These are phyloP conservation scores for Flabesymbios commensalis DNA, from an alignment of 2,888 invertebrate species.

Conservation along the genomic window DNA sequence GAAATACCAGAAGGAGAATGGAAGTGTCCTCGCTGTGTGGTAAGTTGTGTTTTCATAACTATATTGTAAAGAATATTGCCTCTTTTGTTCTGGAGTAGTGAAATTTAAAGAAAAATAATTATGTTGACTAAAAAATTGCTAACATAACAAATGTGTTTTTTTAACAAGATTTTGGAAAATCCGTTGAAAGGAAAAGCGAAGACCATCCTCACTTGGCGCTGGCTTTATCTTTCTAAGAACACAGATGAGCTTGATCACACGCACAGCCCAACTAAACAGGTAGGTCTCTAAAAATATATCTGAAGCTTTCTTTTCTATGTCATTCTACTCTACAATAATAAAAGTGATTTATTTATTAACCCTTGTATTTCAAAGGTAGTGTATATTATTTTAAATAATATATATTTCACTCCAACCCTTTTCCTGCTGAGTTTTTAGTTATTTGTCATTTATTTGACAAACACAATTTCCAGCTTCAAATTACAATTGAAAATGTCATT, in stretches of 20 bases:
- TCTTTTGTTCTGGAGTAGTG: not conserved
- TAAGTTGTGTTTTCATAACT: too few relatives aligned
- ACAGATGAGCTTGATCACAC: constrained; percentile 38
- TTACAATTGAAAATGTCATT: too few relatives aligned
- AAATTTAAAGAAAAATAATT: not conserved
- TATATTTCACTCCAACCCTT: too few relatives aligned
- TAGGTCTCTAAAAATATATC: not conserved
- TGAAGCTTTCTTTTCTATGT: too few relatives aligned
- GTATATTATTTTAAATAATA: too few relatives aligned
- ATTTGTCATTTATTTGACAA: too few relatives aligned
- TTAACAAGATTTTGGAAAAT: constrained; percentile 18
- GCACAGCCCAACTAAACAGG: constrained; percentile 34
- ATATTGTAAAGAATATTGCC: not conserved
- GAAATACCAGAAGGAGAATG: constrained; percentile 40
- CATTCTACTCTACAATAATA: too few relatives aligned
- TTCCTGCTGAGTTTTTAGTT: too few relatives aligned
- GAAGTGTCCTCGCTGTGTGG: constrained; percentile 40
- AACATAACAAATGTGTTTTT: not conserved
- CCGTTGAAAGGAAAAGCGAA: constrained; percentile 33
- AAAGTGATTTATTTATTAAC: too few relatives aligned
- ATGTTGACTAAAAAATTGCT: not conserved
- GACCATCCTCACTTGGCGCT: constrained; percentile 35
- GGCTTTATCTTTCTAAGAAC: constrained; percentile 30
- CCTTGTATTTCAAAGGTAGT: too few relatives aligned
- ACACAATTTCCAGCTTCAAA: too few relatives aligned